Base-by-base conservation (phyloP, 2,888 invertebrate genomes). In the Tillus elongatus region DNA sequence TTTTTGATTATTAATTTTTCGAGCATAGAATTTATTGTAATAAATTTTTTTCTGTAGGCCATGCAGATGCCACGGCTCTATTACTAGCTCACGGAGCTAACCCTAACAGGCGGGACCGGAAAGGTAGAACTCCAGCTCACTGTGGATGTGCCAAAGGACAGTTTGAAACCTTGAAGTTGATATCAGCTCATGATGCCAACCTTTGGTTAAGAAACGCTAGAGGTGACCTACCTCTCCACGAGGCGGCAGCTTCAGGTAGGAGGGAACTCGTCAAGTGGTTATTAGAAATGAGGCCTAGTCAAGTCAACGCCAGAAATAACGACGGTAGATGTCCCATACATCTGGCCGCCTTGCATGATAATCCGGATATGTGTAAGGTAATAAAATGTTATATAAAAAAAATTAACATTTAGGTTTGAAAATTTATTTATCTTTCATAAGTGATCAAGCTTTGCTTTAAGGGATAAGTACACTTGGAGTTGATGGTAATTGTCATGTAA, bases 141-240 rank as follows among this genome's bases (percentile, higher is more conserved):
- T 95, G 93, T 53, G 93, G 93, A 2, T 92, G 95, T 38, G 88
- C 93, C 4, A 95, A 95, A 64, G 96, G 97, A 0, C 96, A 96
- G 46, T 64, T 80, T 50, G 77, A 79, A 53, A 76, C 79, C 2
- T 63, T 83, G 11, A 74, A 75, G 56, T 63, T 85, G 46, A 66
- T 87, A 12, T 73, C 73, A 26, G 72, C 74, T 30, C 75, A 80
- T 51, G 86, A 85, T 12, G 91, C 89, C 1, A 91, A 96, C 61
- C 70, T 97, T 30, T 95, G 96, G 86, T 68, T 89, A 37, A 74
- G 87, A 44, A 96, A 95, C 60, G 85, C 90, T 2, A 81, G 90
- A 57, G 97, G 97, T 0, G 97, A 97, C 62, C 74, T 92, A 37
- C 92, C 97, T 0, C 70, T 97, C 13, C 97, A 98, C 60, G 97